Percentiles rank a stretch among this genome's conserved stretches.
These are phyloP conservation scores for Muntiacus muntjak DNA, from an alignment of 2,113 vertebrate species.

Conservation along the genomic window DNA sequence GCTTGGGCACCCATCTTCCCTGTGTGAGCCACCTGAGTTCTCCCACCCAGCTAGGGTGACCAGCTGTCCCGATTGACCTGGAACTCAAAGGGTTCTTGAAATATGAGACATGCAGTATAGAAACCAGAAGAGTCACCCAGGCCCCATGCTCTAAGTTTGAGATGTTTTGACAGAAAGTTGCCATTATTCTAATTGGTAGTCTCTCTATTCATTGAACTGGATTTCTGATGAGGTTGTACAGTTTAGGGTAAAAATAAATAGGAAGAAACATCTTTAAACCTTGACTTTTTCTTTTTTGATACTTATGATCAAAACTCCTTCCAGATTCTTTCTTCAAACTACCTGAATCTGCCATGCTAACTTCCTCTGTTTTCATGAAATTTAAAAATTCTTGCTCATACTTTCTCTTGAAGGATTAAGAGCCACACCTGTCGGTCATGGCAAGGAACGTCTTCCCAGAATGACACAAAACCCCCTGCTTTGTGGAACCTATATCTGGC, in stretches of 20 bases:
- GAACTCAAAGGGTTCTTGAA: accelerated
- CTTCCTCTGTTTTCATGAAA: background rate
- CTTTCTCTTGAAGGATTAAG: background rate
- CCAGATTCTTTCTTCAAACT: background rate
- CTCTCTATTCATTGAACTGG: background rate
- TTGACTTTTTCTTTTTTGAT: background rate
- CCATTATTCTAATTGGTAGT: background rate
- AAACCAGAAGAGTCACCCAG: background rate
- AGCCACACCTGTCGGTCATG: background rate
- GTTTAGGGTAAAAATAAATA: background rate
- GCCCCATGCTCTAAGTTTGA: background rate
- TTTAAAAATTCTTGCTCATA: background rate
- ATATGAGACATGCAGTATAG: background rate
- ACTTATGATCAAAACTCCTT: background rate
- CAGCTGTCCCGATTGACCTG: background rate
- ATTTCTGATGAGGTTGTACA: background rate
- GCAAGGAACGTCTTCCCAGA: background rate
- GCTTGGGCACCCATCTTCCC: no score
- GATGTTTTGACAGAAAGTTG: background rate
- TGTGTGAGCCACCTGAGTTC: background rate
- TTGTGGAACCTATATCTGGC: background rate
- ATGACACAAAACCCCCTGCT: background rate
- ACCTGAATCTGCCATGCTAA: background rate
- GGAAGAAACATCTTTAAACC: background rate
- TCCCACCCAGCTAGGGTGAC: background rate